A percentile compares a stretch with the other conserved stretches of the same genome.
Evolutionary conservation across 2,797 vertebrate genomes (phyloP).

Genomic region (Linurgus olivaceus): DNA sequence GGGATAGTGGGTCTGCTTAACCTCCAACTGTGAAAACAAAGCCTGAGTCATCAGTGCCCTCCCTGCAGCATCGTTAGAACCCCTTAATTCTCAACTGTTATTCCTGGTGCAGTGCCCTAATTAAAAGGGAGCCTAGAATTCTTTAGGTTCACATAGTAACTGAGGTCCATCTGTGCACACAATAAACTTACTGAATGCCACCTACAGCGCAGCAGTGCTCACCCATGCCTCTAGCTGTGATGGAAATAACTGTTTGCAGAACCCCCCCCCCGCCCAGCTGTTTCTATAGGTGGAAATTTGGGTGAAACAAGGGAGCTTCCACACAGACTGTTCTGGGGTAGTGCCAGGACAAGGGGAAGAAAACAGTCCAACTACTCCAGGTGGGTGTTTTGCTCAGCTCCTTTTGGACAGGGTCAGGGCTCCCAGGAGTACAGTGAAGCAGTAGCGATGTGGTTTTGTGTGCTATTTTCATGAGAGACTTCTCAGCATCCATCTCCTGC

Average conservation of each 20-base stretch:
- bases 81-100: conserved; percentile 21
- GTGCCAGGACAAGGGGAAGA: background rate
- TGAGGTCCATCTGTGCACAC: background rate
- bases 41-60: background rate
- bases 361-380: background rate
- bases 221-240: background rate
- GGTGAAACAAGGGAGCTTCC: background rate
- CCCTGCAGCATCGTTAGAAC: background rate
- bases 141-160: background rate
- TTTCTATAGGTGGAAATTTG: background rate
- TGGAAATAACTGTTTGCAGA: background rate
- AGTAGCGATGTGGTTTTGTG: rapidly evolving
- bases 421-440: rapidly evolving
- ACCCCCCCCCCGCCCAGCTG: background rate
- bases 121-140: conserved; percentile 18
- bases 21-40: conserved; percentile 43
- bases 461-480: background rate
- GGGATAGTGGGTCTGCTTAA: conserved; percentile 23
- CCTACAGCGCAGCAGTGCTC: background rate
- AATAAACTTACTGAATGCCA: background rate
- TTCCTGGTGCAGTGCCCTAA: conserved; percentile 8
- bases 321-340: background rate
- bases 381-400: background rate
- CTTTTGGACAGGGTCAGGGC: background rate
- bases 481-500: background rate